Conservation (phyloP, 2,113 vertebrate genomes). For the Empidonax traillii region DNA sequence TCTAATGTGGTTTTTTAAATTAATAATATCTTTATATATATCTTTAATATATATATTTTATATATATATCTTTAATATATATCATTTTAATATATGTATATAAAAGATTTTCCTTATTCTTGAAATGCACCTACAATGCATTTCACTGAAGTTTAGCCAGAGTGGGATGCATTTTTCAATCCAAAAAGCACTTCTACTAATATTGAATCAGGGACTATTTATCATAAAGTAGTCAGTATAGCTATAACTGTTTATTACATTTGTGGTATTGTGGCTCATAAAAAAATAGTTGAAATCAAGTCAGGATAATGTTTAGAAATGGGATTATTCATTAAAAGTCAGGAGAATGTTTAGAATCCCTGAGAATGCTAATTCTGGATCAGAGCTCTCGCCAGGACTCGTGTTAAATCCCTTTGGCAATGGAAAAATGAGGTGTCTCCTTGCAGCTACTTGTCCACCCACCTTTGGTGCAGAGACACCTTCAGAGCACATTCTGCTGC, state of each 20-base stretch:
- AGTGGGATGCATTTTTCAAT: neutral
- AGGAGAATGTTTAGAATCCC: neutral
- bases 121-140: neutral
- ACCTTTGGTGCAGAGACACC: neutral
- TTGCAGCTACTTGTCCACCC: neutral
- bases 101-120: neutral
- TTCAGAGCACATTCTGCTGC: neutral
- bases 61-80: no score
- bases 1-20: neutral
- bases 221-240: neutral
- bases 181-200: neutral
- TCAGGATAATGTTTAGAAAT: neutral
- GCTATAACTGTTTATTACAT: neutral
- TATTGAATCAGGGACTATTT: neutral
- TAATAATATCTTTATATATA: neutral
- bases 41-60: no score
- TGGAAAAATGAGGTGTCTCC: neutral
- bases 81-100: no score
- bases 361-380: neutral
- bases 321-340: neutral
- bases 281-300: neutral
- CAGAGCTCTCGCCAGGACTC: neutral
- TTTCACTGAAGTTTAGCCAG: neutral
- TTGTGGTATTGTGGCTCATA: neutral
- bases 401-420: neutral